Conservation (phyloP, 2,797 vertebrate species). For the Pachyuromys duprasi region DNA sequence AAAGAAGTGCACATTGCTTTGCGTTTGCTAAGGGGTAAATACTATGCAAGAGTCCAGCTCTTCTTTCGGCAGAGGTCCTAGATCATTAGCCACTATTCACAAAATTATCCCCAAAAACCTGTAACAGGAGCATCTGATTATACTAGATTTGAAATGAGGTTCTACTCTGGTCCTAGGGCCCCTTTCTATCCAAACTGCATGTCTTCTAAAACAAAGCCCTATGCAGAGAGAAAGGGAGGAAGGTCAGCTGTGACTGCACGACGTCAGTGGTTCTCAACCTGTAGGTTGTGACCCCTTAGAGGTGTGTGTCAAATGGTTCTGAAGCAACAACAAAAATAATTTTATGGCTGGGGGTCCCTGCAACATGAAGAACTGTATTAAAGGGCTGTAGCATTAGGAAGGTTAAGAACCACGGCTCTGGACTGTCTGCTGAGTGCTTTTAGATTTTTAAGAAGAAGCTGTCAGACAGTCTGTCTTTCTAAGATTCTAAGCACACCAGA, state of each 20-base stretch:
- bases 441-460: background rate
- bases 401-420: background rate
- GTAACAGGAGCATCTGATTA: background rate
- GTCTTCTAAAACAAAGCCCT: background rate
- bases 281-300: background rate
- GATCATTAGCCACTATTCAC: background rate
- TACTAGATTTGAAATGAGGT: background rate
- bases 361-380: background rate
- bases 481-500: background rate
- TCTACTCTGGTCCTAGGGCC: background rate
- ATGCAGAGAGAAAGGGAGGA: background rate
- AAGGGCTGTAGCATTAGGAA: background rate
- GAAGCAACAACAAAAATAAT: background rate
- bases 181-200: background rate
- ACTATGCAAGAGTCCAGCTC: background rate
- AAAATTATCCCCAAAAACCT: background rate
- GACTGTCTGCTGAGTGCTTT: background rate
- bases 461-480: background rate
- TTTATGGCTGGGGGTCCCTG: background rate
- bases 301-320: background rate
- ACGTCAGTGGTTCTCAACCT: background rate
- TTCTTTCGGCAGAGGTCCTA: background rate
- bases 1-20: background rate
- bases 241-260: background rate
- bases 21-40: background rate